Percentiles rank a stretch among this genome's conserved stretches.
Conservation (phyloP, 2,113 vertebrate genomes). For the Notarius lentiginosus region DNA sequence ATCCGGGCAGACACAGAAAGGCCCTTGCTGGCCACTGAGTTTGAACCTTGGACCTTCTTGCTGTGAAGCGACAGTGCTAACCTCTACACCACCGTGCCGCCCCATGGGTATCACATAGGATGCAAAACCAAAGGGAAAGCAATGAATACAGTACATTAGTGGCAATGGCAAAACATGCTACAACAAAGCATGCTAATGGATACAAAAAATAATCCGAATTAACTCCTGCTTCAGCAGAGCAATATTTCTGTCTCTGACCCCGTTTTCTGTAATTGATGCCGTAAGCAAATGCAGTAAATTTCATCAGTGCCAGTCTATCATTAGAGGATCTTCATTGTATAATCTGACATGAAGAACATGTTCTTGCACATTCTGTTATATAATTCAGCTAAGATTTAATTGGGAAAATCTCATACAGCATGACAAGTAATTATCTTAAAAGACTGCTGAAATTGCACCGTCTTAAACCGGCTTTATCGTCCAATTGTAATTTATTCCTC, state of each 20-base stretch:
- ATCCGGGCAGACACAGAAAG: no score
- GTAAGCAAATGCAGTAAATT: neutral
- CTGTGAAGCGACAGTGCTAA: no score
- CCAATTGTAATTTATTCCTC: neutral
- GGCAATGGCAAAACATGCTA: neutral
- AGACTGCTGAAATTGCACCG: neutral
- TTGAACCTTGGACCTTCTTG: no score
- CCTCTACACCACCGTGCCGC: no score
- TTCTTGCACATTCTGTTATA: neutral
- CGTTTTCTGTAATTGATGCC: neutral
- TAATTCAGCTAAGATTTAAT: neutral
- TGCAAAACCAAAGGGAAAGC: neutral
- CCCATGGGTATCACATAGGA: neutral
- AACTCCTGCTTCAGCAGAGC: neutral
- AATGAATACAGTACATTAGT: neutral
- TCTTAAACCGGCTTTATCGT: neutral
- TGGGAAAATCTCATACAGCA: neutral
- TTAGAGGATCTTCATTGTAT: neutral
- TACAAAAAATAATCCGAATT: neutral
- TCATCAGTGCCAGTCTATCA: neutral
- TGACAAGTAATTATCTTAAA: neutral
- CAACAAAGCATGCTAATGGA: neutral
- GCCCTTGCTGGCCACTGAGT: no score
- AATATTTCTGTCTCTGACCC: neutral
- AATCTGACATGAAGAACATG: neutral